Conservation (phyloP, 2,113 vertebrate genomes). For the Sclerurus mexicanus region DNA sequence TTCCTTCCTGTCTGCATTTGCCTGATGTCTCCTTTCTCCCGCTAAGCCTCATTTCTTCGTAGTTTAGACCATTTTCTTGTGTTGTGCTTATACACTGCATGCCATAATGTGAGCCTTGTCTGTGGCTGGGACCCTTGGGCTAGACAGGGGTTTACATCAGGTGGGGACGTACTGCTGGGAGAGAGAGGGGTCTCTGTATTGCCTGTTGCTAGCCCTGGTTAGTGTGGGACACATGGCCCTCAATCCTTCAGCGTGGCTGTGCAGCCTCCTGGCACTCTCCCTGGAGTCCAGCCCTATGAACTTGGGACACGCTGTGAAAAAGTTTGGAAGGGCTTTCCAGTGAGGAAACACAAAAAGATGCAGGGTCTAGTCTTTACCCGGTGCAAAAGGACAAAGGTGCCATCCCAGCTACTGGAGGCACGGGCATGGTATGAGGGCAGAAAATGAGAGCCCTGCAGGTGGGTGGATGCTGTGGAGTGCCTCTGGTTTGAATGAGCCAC, state of each 20-base stretch:
- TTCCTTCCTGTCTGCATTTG: background rate
- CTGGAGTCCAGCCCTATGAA: background rate
- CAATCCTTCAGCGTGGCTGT: rapidly evolving
- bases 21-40: background rate
- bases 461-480: background rate
- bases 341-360: background rate
- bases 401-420: background rate
- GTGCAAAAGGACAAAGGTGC: background rate
- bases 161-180: background rate
- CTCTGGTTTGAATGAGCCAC: background rate
- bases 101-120: background rate
- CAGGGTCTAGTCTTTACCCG: background rate
- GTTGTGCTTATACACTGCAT: background rate
- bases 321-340: background rate
- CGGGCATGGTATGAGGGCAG: rapidly evolving
- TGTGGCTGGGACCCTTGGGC: background rate
- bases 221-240: rapidly evolving
- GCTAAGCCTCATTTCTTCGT: background rate
- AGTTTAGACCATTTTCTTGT: background rate
- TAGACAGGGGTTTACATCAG: background rate
- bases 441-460: background rate
- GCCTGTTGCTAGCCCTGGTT: background rate
- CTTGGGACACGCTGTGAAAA: background rate
- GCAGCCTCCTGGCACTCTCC: background rate
- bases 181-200: background rate